Evolutionary conservation across 2,797 vertebrate species (phyloP), one percentile per base, ranked within the genome.

Genomic region (Luscinia megarhynchos): DNA sequence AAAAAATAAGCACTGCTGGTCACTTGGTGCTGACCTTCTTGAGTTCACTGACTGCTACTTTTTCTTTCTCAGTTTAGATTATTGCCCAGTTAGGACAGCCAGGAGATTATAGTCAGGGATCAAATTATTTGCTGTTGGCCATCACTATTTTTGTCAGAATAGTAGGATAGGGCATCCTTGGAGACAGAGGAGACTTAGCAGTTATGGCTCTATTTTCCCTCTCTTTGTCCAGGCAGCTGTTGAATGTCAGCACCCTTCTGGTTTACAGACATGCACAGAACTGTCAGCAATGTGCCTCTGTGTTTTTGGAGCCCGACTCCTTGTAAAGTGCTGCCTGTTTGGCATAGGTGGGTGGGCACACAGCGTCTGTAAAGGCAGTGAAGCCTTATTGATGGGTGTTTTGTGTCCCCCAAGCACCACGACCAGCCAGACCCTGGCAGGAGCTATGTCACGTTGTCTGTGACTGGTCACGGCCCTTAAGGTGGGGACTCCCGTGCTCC

Each of bases 381-480:
- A 36, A n/a, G 9, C 45, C 34, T 72, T 12, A 20, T 36, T n/a
- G 70, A 8, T 57, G 0, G 1, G 20, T 4, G 0, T 29, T 87
- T 46, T 41, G 29, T 68, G 54, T 61, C 51, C 22, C 14, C 23
- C 10, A 9, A 57, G 40, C 50, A 36, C 20, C 11, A 5, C 29
- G 22, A 10, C 10, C n/a, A 40, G 75, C 16, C 43, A 40, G 55
- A 41, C 32, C 12, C 32, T 64, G 63, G 6, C 2, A 58, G 46
- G 40, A 68, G 12, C 18, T 54, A 4, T 24, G 30, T 29, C 55
- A 5, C 2, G 0, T 64, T 30, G 15, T 30, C 55, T 58, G 27
- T 30, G 43, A 27, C 10, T 38, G 58, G 30, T 78, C 29, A 5
- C 0, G 1, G 46, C 45, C 6, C 2, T 27, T 11, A 48, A 46